Base-by-base conservation (phyloP, 2,113 vertebrate genomes). In the Coreoperca whiteheadi region DNA sequence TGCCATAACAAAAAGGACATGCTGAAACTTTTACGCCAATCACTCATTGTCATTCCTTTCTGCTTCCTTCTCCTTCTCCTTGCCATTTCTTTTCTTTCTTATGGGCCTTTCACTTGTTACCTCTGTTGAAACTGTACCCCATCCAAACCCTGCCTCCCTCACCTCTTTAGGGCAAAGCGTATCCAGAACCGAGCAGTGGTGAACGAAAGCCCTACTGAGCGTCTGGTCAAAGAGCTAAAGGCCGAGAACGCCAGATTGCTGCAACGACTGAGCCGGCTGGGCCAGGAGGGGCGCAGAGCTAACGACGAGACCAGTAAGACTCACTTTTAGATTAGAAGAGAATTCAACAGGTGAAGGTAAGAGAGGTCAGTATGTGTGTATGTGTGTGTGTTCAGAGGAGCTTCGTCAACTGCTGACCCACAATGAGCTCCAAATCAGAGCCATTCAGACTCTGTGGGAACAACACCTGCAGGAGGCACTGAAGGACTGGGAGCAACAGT, bases 131-230 rank as follows among this genome's bases (percentile, higher is more conserved):
- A 15, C 21, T 30, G 11, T 2, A 2, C 14, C 6, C 50, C 20
- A 21, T 20, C 34, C 11, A 57, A 56, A 30, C 11, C 6, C 21
- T 1, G 7, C 12, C 32, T 41, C 14, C 10, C 11, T 32, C 28
- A 10, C 9, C 18, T 37, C 41, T 75, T 39, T 70, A 98, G 97
- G 91, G 95, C 97, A 8, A 97, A 97, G 93, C 95, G 95, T 32
- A 97, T 98, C 88, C 96, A 94, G 92, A 98, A 97, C 91, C 93
- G 90, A 77, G 96, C 97, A 0, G 94, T 97, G 89, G 95, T 97
- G 89, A 98, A 98, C 50, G 94, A 96, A 82, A 95, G 96, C 71
- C 96, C 96, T 69, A 96, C 96, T 0, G 96, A 96, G 71, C 91
- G 92, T 0, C 94, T 96, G 65, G 89, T 94, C n/a, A 96, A 94